Conservation (phyloP, 2,888 invertebrate species). For the Steromphala cineraria region DNA sequence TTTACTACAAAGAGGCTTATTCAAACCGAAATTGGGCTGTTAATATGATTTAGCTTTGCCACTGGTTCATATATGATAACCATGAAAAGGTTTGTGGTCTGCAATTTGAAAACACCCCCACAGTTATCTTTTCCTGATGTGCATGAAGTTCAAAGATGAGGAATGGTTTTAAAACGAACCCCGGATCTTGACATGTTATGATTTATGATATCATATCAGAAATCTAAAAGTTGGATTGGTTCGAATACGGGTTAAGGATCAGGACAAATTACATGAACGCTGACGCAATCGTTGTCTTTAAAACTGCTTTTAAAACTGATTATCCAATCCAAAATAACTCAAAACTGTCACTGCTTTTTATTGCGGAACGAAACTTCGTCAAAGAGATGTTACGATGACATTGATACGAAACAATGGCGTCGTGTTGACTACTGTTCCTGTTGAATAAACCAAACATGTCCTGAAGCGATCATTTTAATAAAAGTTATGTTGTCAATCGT, state of each 20-base stretch:
- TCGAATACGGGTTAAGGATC: not conserved
- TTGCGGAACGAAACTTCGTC: not conserved
- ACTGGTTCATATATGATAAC: not conserved
- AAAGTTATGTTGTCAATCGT: no score
- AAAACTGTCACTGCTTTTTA: not conserved
- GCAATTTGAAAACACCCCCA: not conserved
- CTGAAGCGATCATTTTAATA: no score
- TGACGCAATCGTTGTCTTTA: not conserved
- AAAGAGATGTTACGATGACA: not conserved
- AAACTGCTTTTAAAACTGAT: not conserved
- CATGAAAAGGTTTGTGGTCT: not conserved
- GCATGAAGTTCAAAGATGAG: not conserved
- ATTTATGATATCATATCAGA: not conserved
- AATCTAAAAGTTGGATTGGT: not conserved
- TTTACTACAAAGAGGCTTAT: no score
- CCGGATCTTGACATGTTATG: not conserved
- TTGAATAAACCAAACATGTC: not conserved
- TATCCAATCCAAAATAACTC: not conserved
- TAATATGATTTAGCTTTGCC: not conserved
- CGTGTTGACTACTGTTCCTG: not conserved
- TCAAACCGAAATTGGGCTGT: not conserved
- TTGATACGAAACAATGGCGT: not conserved
- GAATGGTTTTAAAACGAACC: not conserved
- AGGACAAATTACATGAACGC: not conserved
- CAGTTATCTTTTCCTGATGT: not conserved